Percentiles rank a stretch among this genome's conserved stretches.
These are phyloP conservation scores for Polypterus senegalus DNA, from an alignment of 2,113 vertebrate genomes.

Conservation along the genomic window DNA sequence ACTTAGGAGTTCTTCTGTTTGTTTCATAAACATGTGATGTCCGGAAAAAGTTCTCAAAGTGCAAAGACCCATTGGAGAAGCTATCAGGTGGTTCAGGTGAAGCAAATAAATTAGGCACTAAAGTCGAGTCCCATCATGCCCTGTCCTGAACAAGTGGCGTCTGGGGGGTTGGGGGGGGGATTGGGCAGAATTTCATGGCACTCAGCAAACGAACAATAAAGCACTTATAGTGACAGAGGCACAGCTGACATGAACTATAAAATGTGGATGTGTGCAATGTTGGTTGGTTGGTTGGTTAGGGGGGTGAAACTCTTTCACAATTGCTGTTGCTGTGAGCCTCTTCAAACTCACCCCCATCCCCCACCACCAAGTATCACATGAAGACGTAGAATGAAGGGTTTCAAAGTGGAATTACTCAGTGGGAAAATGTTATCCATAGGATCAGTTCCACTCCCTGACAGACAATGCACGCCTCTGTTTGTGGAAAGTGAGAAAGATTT, in stretches of 20 bases:
- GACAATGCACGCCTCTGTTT: conserved; percentile 12
- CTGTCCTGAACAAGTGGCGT: too few species aligned
- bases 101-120: too few species aligned
- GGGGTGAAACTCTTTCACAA: conserved; percentile 11
- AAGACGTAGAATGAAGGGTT: not conserved
- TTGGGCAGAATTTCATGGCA: conserved; percentile 24
- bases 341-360: not conserved
- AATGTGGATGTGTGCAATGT: conserved; percentile 20
- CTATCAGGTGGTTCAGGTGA: too few species aligned
- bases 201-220: conserved; percentile 41
- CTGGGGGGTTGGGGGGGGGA: conserved; percentile 14
- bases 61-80: too few species aligned
- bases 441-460: not conserved
- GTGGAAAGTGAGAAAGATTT: conserved; percentile 2
- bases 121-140: too few species aligned
- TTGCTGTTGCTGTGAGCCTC: not conserved
- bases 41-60: too few species aligned
- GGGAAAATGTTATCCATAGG: conserved; percentile 7
- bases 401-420: conserved; percentile 1
- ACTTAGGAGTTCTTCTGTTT: too few species aligned
- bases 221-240: conserved; percentile 40
- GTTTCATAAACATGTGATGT: too few species aligned
- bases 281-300: conserved; percentile 18
- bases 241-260: conserved; percentile 58
- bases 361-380: too few species aligned